Conservation (phyloP, 2,797 vertebrate species). For the Hemitrygon akajei region DNA sequence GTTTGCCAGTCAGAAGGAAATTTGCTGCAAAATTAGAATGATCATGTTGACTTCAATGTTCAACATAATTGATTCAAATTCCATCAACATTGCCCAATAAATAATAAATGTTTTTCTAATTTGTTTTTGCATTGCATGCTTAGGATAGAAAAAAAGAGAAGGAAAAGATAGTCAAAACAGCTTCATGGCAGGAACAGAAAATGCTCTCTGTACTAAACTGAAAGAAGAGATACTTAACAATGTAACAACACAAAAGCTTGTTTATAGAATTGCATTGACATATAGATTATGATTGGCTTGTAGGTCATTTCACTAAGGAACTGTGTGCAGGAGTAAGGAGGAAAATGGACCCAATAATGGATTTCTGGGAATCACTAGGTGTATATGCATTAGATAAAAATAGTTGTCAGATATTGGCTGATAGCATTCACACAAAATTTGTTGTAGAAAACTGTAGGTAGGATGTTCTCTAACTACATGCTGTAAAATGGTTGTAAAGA, state of each 20-base stretch:
- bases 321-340: not conserved
- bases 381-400: not conserved
- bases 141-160: not conserved
- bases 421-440: not conserved
- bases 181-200: too few relatives aligned
- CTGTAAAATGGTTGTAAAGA: not conserved
- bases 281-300: not conserved
- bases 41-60: slow-evolving; percentile 37
- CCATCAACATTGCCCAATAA: not conserved
- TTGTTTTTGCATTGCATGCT: not conserved
- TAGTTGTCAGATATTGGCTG: not conserved
- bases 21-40: slow-evolving; percentile 53
- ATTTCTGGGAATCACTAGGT: not conserved
- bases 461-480: not conserved
- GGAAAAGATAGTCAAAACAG: not conserved
- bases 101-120: not conserved
- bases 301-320: not conserved
- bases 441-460: not conserved
- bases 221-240: not conserved
- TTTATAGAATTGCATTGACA: not conserved
- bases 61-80: not conserved
- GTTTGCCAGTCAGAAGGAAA: slow-evolving; percentile 58
- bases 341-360: not conserved
- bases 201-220: not conserved
- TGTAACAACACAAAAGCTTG: not conserved